These are phyloP conservation scores for Meloidogyne floridensis DNA, from an alignment of 1,140 invertebrate genomes.

Conservation along the genomic window DNA sequence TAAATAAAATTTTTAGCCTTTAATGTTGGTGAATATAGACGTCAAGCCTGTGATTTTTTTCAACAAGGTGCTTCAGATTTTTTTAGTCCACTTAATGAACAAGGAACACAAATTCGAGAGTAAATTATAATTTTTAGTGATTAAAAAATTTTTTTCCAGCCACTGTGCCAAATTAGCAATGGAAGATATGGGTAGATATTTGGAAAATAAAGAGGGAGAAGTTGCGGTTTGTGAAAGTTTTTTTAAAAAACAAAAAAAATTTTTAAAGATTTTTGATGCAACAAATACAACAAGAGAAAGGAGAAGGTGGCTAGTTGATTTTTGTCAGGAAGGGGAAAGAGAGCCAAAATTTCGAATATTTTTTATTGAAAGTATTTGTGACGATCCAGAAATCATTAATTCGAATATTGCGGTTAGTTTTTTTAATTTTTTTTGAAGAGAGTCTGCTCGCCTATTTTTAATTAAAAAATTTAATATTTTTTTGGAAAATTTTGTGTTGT, in stretches of 20 bases:
- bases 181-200: constrained; percentile 63
- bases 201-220: constrained; percentile 64
- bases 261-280: constrained; percentile 86
- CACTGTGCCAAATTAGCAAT: constrained; percentile 64
- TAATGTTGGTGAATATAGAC: constrained; percentile 64
- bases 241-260: background rate
- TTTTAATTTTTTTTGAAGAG: background rate
- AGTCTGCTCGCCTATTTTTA: too few relatives aligned
- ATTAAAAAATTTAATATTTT: too few relatives aligned
- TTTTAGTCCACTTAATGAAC: constrained; percentile 60
- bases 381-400: constrained; percentile 91
- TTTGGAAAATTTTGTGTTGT: too few relatives aligned
- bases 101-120: constrained; percentile 62
- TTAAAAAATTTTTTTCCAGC: too few relatives aligned
- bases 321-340: constrained; percentile 68
- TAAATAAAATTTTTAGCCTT: constrained; percentile 49
- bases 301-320: constrained; percentile 77
- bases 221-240: constrained; percentile 53
- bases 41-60: constrained; percentile 62
- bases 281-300: constrained; percentile 93
- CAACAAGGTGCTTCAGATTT: constrained; percentile 62
- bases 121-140: constrained; percentile 42
- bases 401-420: constrained; percentile 86
- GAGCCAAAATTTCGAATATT: constrained; percentile 87
- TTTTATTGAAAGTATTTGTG: constrained; percentile 96